These are phyloP conservation scores for Mustelus asterias DNA, from an alignment of 2,113 vertebrate species.

Conservation along the genomic window DNA sequence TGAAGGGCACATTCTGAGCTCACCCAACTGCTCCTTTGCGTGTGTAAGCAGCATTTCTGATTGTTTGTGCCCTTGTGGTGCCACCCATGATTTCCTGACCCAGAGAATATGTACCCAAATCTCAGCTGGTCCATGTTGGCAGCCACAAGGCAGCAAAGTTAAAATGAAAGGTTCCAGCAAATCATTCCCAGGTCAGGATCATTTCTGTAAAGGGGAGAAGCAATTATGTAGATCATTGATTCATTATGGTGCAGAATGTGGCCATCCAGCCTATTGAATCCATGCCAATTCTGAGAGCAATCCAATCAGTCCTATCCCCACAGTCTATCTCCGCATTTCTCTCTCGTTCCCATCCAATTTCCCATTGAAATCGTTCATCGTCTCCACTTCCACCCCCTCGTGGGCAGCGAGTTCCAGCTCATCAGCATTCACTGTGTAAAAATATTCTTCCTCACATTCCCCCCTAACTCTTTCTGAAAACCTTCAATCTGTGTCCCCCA, in stretches of 20 bases:
- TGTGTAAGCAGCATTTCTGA: not conserved
- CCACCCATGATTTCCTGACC: not conserved
- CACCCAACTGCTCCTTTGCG: no score
- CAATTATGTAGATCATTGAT: not conserved
- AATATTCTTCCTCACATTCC: no score
- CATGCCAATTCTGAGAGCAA: not conserved
- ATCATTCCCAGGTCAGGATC: not conserved
- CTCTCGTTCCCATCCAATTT: no score
- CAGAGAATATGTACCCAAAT: not conserved
- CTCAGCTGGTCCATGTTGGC: not conserved
- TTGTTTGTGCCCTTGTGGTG: not conserved
- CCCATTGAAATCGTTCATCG: no score
- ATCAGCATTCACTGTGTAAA: no score
- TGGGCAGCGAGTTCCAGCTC: no score
- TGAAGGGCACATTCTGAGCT: not conserved
- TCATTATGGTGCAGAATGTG: no score
- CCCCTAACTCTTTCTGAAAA: no score
- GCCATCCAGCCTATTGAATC: not conserved
- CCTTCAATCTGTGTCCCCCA: no score
- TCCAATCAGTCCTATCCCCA: not conserved
- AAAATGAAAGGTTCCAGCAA: not conserved
- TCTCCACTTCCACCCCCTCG: no score
- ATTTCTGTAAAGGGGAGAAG: not conserved
- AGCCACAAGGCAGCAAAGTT: not conserved
- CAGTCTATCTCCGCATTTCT: not conserved